These are phyloP conservation scores for Athrips mouffetella DNA, from an alignment of 2,888 invertebrate species.

Conservation along the genomic window DNA sequence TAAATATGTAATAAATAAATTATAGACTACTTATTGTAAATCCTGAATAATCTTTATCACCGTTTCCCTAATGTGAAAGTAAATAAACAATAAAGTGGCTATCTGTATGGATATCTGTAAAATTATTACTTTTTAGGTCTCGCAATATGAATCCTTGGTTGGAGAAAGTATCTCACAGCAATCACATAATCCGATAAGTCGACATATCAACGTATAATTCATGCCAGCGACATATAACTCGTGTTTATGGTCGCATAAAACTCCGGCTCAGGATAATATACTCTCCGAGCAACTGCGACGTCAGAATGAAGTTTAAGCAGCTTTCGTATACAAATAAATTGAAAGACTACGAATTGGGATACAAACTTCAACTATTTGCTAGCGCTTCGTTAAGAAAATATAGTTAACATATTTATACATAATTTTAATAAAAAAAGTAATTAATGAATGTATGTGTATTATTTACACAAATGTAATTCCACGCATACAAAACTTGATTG, in stretches of 20 bases:
- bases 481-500: not conserved
- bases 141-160: not conserved
- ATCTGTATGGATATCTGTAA: too few species aligned
- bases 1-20: too few species aligned
- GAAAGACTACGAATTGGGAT: not conserved
- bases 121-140: not conserved
- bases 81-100: too few species aligned
- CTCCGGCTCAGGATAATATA: conserved; percentile 27
- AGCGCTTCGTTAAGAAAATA: not conserved
- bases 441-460: too few species aligned
- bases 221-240: conserved; percentile 29
- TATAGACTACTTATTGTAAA: too few species aligned
- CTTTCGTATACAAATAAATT: not conserved
- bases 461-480: not conserved
- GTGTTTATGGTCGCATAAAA: conserved; percentile 31
- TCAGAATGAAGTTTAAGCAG: conserved; percentile 5
- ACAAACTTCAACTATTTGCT: not conserved
- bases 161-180: not conserved
- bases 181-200: conserved; percentile 25
- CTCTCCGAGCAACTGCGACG: conserved; percentile 18
- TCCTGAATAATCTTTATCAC: too few species aligned
- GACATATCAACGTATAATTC: conserved; percentile 16
- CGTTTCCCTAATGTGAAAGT: too few species aligned
- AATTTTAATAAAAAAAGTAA: not conserved
- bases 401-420: not conserved